Evolutionary conservation across 2,113 vertebrate species (phyloP), one percentile per base, ranked within the genome.

Genomic region (Ancistrus triradiatus): DNA sequence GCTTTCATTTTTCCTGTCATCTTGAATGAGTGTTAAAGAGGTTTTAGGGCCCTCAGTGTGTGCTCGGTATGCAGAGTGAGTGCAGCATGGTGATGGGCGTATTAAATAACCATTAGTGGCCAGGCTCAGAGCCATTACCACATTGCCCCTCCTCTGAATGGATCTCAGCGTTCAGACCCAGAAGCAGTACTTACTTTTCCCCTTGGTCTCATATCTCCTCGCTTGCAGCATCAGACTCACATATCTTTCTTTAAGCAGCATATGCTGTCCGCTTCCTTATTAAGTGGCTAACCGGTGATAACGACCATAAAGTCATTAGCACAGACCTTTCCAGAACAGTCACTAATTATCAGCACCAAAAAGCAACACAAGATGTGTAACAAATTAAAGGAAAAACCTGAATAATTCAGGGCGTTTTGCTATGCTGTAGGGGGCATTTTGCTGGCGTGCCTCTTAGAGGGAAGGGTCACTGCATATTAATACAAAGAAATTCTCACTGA

Each of bases 1-100:
- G 86, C 86, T 93, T 93, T 94, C 91, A 95, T 94, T 95, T 93
- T 91, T 91, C 91, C 91, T 92, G 92, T 94, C 91, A 91, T 91
- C 89, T 91, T 90, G 92, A 92, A 92, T 94, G 90, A 95, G 88
- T 88, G 90, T 90, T 86, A 76, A 68, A 72, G 59, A 70, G 66
- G 67, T 40, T 74, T 74, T 67, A 59, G 46, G 58, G 61, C 63
- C 53, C 61, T 59, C 15, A 1, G 35, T 46, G 60, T 67, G 68
- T 61, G 49, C 82, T 87, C 86, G 83, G 85, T 91, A 91, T 92
- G 91, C 90, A 90, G 77, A 67, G 59, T 85, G 90, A 88, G 89
- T 89, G 84, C 89, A 84, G 88, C 90, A 89, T 87, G 86, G 87
- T 90, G 90, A 92, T 91, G 90, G 89, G 81, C 89, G 82, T 87